Percentiles rank a stretch among this genome's conserved stretches.
phyloP scores from a whole-genome alignment of 2,113 vertebrate species.

The Prunella himalayana region DNA sequence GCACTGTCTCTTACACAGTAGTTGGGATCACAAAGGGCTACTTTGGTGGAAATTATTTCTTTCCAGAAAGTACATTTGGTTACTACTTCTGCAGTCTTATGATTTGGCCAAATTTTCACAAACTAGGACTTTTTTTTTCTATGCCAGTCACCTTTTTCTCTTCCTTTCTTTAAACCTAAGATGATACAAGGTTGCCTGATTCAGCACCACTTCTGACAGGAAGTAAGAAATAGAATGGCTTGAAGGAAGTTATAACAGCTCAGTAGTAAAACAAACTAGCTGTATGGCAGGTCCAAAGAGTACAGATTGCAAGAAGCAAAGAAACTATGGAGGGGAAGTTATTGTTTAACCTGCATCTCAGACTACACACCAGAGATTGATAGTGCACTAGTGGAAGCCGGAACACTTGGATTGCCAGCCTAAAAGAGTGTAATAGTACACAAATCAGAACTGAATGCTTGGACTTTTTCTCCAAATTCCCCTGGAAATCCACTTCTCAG shows the following conservation, averaged over 20 bases:
- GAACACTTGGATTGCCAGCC: not conserved
- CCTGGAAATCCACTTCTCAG: not conserved
- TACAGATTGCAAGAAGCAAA: not conserved
- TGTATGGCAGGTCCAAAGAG: not conserved
- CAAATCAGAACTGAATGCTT: not conserved
- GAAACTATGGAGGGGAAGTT: not conserved
- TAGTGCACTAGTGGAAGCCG: rapidly evolving
- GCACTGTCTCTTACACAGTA: not conserved
- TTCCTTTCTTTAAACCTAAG: not conserved
- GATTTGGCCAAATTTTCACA: not conserved
- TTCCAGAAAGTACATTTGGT: not conserved
- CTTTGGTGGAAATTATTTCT: not conserved
- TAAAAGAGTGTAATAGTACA: not conserved
- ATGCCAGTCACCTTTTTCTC: not conserved
- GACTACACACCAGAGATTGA: not conserved
- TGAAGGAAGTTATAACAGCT: not conserved
- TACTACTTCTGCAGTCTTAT: not conserved
- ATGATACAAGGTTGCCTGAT: not conserved
- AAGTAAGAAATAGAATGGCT: not conserved
- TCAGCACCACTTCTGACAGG: not conserved
- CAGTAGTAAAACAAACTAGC: not conserved
- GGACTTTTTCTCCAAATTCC: not conserved
- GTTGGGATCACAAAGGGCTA: not conserved
- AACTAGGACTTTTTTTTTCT: not conserved
- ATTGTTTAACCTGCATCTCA: conserved; percentile 42